Conservation (phyloP, 2,113 vertebrate genomes). For the Eudyptes chrysolophus region DNA sequence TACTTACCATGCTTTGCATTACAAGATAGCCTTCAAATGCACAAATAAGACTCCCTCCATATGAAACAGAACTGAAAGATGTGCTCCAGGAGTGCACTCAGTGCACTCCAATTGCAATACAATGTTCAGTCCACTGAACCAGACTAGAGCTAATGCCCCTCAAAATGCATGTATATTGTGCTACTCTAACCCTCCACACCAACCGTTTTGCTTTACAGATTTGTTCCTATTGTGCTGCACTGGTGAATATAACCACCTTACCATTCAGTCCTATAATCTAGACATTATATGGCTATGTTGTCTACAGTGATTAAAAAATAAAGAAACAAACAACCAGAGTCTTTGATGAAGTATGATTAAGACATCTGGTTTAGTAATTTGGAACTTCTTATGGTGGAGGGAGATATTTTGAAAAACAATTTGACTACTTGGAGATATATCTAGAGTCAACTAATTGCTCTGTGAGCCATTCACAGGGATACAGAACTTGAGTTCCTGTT, state of each 20-base stretch:
- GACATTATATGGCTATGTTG: neutral
- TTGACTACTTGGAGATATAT: neutral
- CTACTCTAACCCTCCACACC: neutral
- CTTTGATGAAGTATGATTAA: neutral
- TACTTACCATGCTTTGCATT: neutral
- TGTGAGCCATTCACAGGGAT: neutral
- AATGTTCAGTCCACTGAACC: neutral
- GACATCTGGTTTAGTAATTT: neutral
- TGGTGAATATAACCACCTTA: neutral
- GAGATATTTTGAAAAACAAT: neutral
- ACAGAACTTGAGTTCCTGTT: neutral
- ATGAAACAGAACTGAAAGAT: neutral
- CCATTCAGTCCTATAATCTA: neutral
- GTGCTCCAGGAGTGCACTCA: neutral
- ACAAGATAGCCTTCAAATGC: neutral
- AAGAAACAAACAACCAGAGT: neutral
- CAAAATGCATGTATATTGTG: neutral
- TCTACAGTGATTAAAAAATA: neutral
- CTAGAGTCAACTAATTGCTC: neutral
- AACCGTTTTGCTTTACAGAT: neutral
- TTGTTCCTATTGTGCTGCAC: neutral
- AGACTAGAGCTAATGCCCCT: neutral
- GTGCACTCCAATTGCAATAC: neutral
- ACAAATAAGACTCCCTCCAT: neutral
- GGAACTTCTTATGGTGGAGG: neutral